Evolutionary conservation across 2,888 invertebrate species (phyloP), one percentile per base, ranked within the genome.

Genomic region (Stegophylla sp.): DNA sequence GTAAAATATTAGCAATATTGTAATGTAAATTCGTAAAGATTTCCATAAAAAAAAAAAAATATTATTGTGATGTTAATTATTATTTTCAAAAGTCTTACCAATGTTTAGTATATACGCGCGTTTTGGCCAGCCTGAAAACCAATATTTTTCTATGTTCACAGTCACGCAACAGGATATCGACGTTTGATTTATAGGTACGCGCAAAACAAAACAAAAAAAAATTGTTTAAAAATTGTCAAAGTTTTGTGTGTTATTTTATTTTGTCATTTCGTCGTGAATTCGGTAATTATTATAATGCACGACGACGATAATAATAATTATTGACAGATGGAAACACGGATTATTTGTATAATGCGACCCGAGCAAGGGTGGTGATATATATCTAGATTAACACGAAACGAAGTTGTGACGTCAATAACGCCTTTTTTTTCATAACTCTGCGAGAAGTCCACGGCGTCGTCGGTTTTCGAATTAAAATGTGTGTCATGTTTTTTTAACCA

Each of bases 381-480:
- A 66, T 15, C 23, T 26, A 45, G 17, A 43, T 9, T 26, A 45
- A 17, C 3, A 26, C 23, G 43, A 15, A 43, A 15, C 1, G 23
- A 17, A 10, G 20, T 23, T 34, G 41, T 17, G 34, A 13, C n/a
- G 13, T 9, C 41, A 20, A 15, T 12, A 10, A 41, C 41, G 4
- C 4, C 10, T 5, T 56, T 56, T 53, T 51, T 7, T 5, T 20
- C n/a, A 48, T 48, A 51, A 51, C 28, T 69, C n/a, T n/a, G 23
- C 9, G 23, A 23, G n/a, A 41, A n/a, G n/a, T n/a, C n/a, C n/a
- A n/a, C n/a, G 20, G 1, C 23, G 41, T 72, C 41, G 15, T n/a
- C 23, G 3, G 10, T 20, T 71, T 45, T 71, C 10, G 23, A 71
- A 71, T 72, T 72, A 43, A 59, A 73, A 73, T 59, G 56, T 43